Conservation (phyloP, 2,113 vertebrate species). For the Campylomormyrus numenius region DNA sequence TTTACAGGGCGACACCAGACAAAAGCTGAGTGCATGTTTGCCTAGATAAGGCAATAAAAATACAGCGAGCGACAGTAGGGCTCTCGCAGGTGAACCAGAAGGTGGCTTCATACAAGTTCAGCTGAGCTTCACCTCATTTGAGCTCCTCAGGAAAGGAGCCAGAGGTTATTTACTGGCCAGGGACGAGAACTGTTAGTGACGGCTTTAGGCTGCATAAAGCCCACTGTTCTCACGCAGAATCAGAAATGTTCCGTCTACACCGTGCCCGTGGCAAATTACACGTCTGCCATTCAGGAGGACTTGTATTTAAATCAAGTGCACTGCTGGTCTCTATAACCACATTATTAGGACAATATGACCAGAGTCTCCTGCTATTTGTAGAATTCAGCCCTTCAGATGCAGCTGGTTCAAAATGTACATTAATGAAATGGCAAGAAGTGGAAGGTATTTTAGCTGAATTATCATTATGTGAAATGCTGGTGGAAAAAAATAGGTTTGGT, state of each 20-base stretch:
- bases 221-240: slow-evolving; percentile 32
- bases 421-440: not conserved
- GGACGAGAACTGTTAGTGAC: slow-evolving; percentile 32
- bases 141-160: not conserved
- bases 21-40: not conserved
- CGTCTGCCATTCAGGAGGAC: slow-evolving; percentile 23
- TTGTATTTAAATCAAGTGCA: slow-evolving; percentile 32
- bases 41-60: not conserved
- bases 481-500: not conserved
- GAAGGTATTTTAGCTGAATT: not conserved
- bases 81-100: not conserved
- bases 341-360: slow-evolving; percentile 25
- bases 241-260: slow-evolving; percentile 39
- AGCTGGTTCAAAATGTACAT: slow-evolving; percentile 20
- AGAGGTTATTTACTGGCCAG: slow-evolving; percentile 38
- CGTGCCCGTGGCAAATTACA: slow-evolving; percentile 48
- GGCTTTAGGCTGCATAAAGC: slow-evolving; percentile 33
- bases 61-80: not conserved
- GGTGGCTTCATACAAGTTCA: not conserved
- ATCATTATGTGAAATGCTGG: not conserved
- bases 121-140: not conserved
- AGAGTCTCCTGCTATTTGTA: not conserved
- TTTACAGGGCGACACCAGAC: not conserved
- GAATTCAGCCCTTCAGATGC: slow-evolving; percentile 16
- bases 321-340: slow-evolving; percentile 24